These are phyloP conservation scores for Bryconaethiops microstoma DNA, from an alignment of 2,797 vertebrate genomes.

Conservation along the genomic window DNA sequence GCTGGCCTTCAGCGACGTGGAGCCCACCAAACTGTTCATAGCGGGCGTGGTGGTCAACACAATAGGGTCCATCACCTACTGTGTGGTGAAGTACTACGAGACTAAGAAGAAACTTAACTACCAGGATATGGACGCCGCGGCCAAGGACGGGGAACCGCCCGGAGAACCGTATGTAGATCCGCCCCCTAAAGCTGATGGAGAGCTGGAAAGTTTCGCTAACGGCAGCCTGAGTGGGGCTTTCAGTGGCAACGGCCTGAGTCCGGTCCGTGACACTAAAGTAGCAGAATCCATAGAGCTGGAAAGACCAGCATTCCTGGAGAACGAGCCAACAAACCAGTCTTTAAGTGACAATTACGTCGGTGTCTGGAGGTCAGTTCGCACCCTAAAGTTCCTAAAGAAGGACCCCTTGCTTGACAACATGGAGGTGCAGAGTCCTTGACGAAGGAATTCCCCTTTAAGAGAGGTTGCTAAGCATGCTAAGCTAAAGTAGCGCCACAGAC, in stretches of 20 bases:
- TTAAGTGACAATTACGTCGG: slow-evolving; percentile 85
- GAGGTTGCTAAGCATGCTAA: slow-evolving; percentile 56
- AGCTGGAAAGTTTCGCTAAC: slow-evolving; percentile 62
- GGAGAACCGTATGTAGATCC: slow-evolving; percentile 69
- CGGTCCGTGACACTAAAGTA: slow-evolving; percentile 61
- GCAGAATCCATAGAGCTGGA: slow-evolving; percentile 65
- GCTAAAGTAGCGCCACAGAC: slow-evolving; percentile 50
- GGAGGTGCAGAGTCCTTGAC: slow-evolving; percentile 89
- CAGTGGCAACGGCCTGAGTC: slow-evolving; percentile 51
- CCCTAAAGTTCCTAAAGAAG: slow-evolving; percentile 87
- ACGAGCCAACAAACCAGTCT: slow-evolving; percentile 63
- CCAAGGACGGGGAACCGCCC: slow-evolving; percentile 65
- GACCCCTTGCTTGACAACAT: slow-evolving; percentile 91
- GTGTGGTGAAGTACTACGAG: slow-evolving; percentile 90
- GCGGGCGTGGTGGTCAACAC: slow-evolving; percentile 96
- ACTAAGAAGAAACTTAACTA: slow-evolving; percentile 88
- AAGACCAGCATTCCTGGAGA: slow-evolving; percentile 66
- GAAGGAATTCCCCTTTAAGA: slow-evolving; percentile 24
- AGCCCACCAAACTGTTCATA: slow-evolving; percentile 90
- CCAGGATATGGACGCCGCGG: slow-evolving; percentile 87
- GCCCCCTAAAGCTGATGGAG: slow-evolving; percentile 61
- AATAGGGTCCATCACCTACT: slow-evolving; percentile 92
- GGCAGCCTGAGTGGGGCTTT: slow-evolving; percentile 57
- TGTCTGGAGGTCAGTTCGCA: slow-evolving; percentile 90
- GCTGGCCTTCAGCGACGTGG: slow-evolving; percentile 93